These are phyloP conservation scores for Drosophila paranaensis DNA, from an alignment of 2,888 invertebrate species.

Conservation along the genomic window DNA sequence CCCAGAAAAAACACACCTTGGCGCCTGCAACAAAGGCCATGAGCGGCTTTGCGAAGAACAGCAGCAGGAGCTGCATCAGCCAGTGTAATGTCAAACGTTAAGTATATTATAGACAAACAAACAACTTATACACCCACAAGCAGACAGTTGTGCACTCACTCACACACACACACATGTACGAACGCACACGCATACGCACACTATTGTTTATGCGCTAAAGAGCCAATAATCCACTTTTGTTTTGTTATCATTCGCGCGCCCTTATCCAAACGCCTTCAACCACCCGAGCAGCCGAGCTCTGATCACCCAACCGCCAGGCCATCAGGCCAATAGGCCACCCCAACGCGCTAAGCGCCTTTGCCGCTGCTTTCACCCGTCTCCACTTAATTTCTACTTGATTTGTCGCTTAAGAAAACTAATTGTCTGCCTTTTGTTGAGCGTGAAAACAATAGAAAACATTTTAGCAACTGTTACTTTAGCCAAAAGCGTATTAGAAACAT, in stretches of 20 bases:
- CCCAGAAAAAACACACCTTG: not conserved
- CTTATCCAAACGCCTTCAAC: constrained; percentile 28
- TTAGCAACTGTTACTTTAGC: constrained; percentile 77
- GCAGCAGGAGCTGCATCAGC: constrained; percentile 1
- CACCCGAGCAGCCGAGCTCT: constrained; percentile 12
- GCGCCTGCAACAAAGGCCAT: constrained; percentile 13
- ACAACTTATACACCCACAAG: constrained; percentile 5
- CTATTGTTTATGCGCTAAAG: constrained; percentile 75
- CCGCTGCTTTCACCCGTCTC: constrained; percentile 50
- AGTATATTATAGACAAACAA: constrained; percentile 8
- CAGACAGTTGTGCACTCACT: constrained; percentile 3
- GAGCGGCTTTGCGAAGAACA: constrained; percentile 14
- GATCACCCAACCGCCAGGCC: not conserved
- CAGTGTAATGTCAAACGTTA: constrained; percentile 17
- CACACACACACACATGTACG: constrained; percentile 9
- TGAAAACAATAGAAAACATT: constrained; percentile 80
- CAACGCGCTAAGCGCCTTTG: constrained; percentile 45
- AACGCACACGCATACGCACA: constrained; percentile 19
- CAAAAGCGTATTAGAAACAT: constrained; percentile 75
- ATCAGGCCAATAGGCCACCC: constrained; percentile 10
- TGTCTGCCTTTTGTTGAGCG: constrained; percentile 81
- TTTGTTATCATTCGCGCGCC: constrained; percentile 74
- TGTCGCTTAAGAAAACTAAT: constrained; percentile 82
- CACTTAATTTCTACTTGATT: constrained; percentile 81
- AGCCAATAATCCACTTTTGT: constrained; percentile 81